Conservation (phyloP, 2,797 vertebrate genomes). For the Todus mexicanus region DNA sequence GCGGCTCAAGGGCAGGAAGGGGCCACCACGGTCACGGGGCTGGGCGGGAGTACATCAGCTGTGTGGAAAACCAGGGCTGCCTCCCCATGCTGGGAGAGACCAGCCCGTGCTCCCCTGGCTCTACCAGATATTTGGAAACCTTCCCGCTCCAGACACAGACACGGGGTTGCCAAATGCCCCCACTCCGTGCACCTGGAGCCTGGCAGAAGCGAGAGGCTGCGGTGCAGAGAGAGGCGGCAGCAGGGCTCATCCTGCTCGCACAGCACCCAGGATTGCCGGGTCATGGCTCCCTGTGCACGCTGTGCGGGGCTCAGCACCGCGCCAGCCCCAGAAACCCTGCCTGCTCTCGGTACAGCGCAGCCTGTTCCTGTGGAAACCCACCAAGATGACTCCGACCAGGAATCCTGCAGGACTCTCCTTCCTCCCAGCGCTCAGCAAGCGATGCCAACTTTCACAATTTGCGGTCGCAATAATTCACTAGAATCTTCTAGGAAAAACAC, state of each 20-base stretch:
- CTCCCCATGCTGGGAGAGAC: neutral
- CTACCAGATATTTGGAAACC: neutral
- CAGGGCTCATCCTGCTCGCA: no score
- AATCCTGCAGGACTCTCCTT: neutral
- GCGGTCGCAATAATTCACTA: neutral
- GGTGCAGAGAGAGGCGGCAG: neutral
- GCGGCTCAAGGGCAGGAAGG: neutral
- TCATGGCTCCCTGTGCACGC: neutral
- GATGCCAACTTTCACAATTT: neutral
- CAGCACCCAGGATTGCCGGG: neutral
- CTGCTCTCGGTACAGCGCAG: neutral
- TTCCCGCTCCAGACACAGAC: neutral
- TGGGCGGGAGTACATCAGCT: neutral
- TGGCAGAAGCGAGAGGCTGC: neutral
- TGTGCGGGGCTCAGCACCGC: neutral
- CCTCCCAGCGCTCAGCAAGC: neutral
- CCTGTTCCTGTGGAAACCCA: neutral
- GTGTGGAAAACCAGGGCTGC: neutral
- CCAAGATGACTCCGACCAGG: neutral
- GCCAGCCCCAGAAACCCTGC: neutral
- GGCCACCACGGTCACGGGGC: neutral
- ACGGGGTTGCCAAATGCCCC: fast-evolving
- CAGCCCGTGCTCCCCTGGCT: neutral
- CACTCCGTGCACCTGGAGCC: neutral
- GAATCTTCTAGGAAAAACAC: neutral